These are phyloP conservation scores for Catalaphyllia jardinei DNA, from an alignment of 64 coral and sea anemone genomes.

Conservation along the genomic window DNA sequence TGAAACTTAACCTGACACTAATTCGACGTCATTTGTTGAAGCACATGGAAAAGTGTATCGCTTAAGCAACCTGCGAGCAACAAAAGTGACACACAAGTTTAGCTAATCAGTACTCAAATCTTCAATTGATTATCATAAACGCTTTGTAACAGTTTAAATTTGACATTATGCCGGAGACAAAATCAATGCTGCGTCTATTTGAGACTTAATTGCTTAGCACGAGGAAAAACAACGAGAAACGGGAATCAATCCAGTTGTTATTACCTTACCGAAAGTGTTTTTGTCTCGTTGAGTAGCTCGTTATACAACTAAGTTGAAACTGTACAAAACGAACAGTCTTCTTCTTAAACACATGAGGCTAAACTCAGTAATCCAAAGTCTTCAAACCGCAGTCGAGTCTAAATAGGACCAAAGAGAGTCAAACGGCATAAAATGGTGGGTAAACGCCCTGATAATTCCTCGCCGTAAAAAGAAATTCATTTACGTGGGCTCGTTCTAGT, in stretches of 20 bases:
- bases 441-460: neutral
- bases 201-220: slow-evolving; percentile 22
- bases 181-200: slow-evolving; percentile 18
- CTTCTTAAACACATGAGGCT: neutral
- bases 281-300: neutral
- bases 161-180: slow-evolving; percentile 14
- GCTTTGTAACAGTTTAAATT: slow-evolving; percentile 8
- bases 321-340: neutral
- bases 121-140: slow-evolving; percentile 18
- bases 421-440: no score
- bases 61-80: slow-evolving; percentile 24
- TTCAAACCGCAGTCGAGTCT: neutral
- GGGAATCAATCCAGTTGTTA: neutral
- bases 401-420: neutral
- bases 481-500: neutral
- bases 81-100: slow-evolving; percentile 3
- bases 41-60: slow-evolving; percentile 22
- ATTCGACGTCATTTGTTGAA: slow-evolving; percentile 60
- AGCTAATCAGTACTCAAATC: slow-evolving; percentile 9
- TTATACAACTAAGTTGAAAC: neutral
- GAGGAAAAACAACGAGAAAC: neutral
- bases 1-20: slow-evolving; percentile 59
- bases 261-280: neutral
- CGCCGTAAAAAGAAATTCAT: neutral
- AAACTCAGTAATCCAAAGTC: neutral